Percentiles rank a stretch among this genome's conserved stretches.
Evolutionary conservation across 1,140 invertebrate species (phyloP).

Genomic region (Whitmania pigra): DNA sequence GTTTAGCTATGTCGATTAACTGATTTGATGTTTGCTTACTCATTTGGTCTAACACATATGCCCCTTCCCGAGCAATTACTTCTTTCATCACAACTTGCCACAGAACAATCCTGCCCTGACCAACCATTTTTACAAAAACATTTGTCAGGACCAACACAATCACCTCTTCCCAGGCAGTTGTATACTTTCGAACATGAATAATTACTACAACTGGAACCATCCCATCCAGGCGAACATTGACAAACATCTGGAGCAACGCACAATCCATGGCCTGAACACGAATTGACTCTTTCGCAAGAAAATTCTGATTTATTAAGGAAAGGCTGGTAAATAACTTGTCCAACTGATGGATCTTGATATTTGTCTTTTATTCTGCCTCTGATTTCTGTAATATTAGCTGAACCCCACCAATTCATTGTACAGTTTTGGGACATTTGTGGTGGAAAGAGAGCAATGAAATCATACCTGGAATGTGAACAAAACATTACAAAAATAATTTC

Average conservation of each 20-base stretch:
- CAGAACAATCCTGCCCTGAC: conserved; percentile 14
- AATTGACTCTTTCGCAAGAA: conserved; percentile 7
- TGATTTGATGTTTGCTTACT: background rate
- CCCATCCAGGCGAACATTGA: conserved; percentile 19
- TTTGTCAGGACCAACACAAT: conserved; percentile 21
- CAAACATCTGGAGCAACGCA: conserved; percentile 17
- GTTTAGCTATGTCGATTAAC: background rate
- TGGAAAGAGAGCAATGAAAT: conserved; percentile 1
- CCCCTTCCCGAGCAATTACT: conserved; percentile 27
- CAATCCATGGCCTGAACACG: conserved; percentile 19
- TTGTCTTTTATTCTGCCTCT: background rate
- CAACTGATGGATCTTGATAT: background rate
- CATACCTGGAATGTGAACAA: background rate
- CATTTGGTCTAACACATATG: conserved; percentile 25
- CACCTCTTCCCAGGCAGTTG: conserved; percentile 17
- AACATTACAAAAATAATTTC: background rate
- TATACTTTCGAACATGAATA: conserved; percentile 14
- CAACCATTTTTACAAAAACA: conserved; percentile 18
- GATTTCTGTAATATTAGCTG: background rate
- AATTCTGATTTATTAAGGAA: conserved; percentile 8
- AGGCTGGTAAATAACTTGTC: conserved; percentile 1
- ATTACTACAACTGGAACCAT: conserved; percentile 13
- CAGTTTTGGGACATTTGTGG: conserved; percentile 3
- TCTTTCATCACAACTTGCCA: conserved; percentile 16
- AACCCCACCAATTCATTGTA: conserved; percentile 19